Evolutionary conservation across 2,113 vertebrate species (phyloP).

Genomic region (Paramisgurnus dabryanus): DNA sequence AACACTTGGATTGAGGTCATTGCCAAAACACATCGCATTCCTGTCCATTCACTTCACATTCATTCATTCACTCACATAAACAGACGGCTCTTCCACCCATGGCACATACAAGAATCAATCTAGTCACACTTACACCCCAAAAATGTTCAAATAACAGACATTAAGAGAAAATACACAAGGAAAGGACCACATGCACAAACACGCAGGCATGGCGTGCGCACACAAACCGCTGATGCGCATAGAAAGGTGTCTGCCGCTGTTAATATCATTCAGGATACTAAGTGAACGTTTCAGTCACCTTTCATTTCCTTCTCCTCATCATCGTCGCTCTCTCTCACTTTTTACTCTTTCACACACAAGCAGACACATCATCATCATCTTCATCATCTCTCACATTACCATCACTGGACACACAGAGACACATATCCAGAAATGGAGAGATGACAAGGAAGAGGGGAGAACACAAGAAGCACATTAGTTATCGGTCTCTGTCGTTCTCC

Average conservation of each 20-base stretch:
- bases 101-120: background rate
- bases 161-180: conserved; percentile 21
- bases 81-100: background rate
- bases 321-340: conserved; percentile 14
- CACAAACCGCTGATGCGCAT: conserved; percentile 1
- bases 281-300: conserved; percentile 73
- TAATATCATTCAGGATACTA: conserved; percentile 73
- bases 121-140: background rate
- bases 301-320: conserved; percentile 57
- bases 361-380: conserved; percentile 73
- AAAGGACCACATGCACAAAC: conserved; percentile 28
- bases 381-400: conserved; percentile 34
- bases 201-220: background rate
- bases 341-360: conserved; percentile 39
- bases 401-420: conserved; percentile 13
- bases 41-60: background rate
- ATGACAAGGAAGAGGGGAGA: conserved; percentile 83
- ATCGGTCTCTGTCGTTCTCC: conserved; percentile 83
- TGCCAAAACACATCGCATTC: background rate
- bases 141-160: conserved; percentile 6
- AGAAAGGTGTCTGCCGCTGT: conserved; percentile 53
- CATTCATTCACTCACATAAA: background rate
- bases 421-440: conserved; percentile 71
- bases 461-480: conserved; percentile 95
- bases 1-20: conserved; percentile 44